Evolutionary conservation across 2,797 vertebrate species (phyloP).

Genomic region (Helicolenus hilgendorfi): DNA sequence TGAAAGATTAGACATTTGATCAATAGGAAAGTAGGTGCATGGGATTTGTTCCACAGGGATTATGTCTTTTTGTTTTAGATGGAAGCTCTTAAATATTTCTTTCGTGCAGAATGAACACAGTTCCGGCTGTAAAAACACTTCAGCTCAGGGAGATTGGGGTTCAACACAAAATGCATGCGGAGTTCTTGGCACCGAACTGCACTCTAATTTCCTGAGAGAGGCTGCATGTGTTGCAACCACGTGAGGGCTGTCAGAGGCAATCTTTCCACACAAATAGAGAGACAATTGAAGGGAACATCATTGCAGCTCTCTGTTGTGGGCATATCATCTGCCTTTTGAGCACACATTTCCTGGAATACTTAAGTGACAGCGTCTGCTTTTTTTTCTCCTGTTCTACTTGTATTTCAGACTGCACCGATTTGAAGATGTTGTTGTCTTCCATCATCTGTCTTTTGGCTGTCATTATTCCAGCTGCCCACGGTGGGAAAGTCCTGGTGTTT

Average conservation of each 20-base stretch:
- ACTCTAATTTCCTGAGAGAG: conserved; percentile 27
- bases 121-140: neutral
- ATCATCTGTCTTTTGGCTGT: conserved; percentile 13
- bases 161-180: neutral
- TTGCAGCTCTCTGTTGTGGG: neutral
- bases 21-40: neutral
- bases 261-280: neutral
- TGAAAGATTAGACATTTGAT: neutral
- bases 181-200: conserved; percentile 26
- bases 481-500: conserved; percentile 61
- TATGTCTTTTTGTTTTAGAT: neutral
- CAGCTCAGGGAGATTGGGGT: neutral
- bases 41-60: neutral
- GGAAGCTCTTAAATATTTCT: neutral
- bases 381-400: neutral
- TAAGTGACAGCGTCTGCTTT: neutral
- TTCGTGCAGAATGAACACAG: neutral
- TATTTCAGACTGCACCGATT: conserved; percentile 21
- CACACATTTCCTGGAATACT: neutral
- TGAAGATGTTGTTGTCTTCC: conserved; percentile 43
- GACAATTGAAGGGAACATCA: neutral
- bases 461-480: neutral
- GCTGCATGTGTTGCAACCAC: conserved; percentile 9
- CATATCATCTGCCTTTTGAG: neutral
- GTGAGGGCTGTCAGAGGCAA: neutral